Conservation (phyloP, 2,888 invertebrate genomes). For the Synergus japonicus region DNA sequence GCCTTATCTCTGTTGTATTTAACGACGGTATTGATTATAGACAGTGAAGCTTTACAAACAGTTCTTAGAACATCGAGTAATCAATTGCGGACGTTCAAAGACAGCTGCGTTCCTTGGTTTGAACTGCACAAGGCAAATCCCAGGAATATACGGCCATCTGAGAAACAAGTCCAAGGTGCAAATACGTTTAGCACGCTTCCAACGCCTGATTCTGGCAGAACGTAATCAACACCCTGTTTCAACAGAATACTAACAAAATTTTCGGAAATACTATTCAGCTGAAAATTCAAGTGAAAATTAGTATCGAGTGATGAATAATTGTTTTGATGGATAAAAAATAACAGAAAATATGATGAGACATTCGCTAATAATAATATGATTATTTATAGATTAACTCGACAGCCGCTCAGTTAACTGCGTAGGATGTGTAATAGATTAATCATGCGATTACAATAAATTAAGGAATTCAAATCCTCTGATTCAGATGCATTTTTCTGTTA, state of each 20-base stretch:
- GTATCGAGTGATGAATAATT: conserved; percentile 7
- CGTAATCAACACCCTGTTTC: conserved; percentile 18
- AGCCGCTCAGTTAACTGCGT: not conserved
- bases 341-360: not conserved
- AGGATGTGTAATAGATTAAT: not conserved
- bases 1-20: not conserved
- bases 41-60: conserved; percentile 34
- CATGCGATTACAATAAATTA: not conserved
- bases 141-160: conserved; percentile 26
- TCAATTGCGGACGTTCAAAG: conserved; percentile 6
- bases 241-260: not conserved
- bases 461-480: not conserved
- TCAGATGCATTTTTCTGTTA: not conserved
- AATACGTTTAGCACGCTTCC: conserved; percentile 60
- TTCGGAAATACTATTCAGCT: not conserved
- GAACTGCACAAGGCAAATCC: conserved; percentile 14
- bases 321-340: not conserved
- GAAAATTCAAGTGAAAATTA: not conserved
- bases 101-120: conserved; percentile 24
- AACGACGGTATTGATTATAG: conserved; percentile 35
- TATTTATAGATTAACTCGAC: not conserved
- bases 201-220: conserved; percentile 23
- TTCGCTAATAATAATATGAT: not conserved
- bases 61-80: conserved; percentile 41
- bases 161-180: conserved; percentile 54